phyloP scores from a whole-genome alignment of 2,888 invertebrate genomes.

The Notocelia uddmanniana region DNA sequence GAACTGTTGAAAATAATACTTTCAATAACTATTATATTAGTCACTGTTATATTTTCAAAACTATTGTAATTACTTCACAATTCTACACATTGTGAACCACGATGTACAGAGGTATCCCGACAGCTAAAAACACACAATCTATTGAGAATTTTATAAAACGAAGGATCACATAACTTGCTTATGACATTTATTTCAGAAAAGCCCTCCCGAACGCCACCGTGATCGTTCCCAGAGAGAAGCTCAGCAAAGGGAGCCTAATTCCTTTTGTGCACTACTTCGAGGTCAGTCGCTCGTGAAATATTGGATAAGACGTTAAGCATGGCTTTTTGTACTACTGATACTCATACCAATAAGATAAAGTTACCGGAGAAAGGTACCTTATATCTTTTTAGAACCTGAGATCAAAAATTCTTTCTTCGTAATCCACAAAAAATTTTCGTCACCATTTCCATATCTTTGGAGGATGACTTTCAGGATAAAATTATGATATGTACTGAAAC shows the following conservation, averaged over 20 bases:
- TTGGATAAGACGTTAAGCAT: slow-evolving; percentile 9
- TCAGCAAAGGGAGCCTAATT: slow-evolving; percentile 58
- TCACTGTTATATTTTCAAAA: background rate
- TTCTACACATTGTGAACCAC: background rate
- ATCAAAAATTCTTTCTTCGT: no score
- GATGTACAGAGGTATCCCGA: background rate
- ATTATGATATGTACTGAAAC: background rate
- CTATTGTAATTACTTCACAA: background rate
- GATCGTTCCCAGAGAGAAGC: slow-evolving; percentile 65
- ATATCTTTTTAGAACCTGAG: no score
- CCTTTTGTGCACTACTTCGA: slow-evolving; percentile 71
- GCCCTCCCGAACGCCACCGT: slow-evolving; percentile 68
- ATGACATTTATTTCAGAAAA: slow-evolving; percentile 62
- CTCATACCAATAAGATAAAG: background rate
- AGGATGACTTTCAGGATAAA: background rate
- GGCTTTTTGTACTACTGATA: slow-evolving; percentile 24
- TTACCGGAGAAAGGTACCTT: background rate
- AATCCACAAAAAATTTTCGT: no score
- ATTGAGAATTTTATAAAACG: background rate
- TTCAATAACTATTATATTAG: no score
- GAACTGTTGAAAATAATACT: no score
- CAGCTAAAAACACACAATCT: background rate
- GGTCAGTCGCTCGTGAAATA: slow-evolving; percentile 55
- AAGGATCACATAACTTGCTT: background rate
- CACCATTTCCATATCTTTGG: background rate